Evolutionary conservation across 2,113 vertebrate genomes (phyloP), one percentile per base, ranked within the genome.

Genomic region (Canis aureus): DNA sequence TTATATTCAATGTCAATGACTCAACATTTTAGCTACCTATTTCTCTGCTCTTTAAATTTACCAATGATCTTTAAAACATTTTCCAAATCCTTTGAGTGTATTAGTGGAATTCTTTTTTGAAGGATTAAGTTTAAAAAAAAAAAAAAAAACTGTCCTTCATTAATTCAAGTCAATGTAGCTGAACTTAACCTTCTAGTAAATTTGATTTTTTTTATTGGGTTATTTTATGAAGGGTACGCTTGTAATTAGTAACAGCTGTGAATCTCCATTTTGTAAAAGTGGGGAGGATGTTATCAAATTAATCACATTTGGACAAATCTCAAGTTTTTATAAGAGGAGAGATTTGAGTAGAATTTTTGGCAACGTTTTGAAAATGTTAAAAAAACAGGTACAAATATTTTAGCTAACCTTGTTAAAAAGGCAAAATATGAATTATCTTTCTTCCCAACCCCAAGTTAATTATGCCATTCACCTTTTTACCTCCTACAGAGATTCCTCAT

Each of bases 391-490:
- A 53, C 55, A 82, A 74, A 38, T 92, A 80, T 85, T 92, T 95
- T 94, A 66, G 12, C 32, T 89, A 92, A 83, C 11, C 57, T 96
- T 51, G 20, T 96, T 97, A 35, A 94, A 88, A 94, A 93, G 57
- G 32, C 19, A 95, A 97, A 97, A 64, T 97, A 69, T 80, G 38
- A 97, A 76, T 94, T 86, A 32, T 83, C 23, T 86, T 82, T 67
- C n/a, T 60, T 97, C 53, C 38, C n/a, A 93, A 64, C 2, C 62
- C 27, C 29, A 85, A 84, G 64, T 91, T 87, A 97, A 71, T 82
- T 85, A 89, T 89, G 12, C 23, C 43, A 67, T 79, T 91, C 57
- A 83, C 66, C 62, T 89, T 29, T 51, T 62, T 71, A 88, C 57
- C 66, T 80, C 94, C 93, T 60, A 83, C 15, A 86, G 91, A 79